Percentiles rank a stretch among this genome's conserved stretches.
phyloP scores from a whole-genome alignment of 2,888 invertebrate species.

The Drosophila diplacantha region DNA sequence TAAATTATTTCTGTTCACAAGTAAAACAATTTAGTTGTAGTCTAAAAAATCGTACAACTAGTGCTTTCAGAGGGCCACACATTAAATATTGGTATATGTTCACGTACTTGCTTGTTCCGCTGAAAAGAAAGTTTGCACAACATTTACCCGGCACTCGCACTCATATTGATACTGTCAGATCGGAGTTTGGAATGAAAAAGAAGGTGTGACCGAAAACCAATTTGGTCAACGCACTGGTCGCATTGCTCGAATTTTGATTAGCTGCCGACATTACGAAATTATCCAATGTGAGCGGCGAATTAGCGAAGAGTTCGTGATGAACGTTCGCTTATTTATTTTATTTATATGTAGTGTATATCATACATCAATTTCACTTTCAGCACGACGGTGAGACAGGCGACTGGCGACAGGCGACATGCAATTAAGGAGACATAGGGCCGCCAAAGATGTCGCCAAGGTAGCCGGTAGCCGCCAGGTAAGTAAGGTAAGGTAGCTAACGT shows the following conservation, averaged over 20 bases:
- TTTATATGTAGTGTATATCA: not conserved
- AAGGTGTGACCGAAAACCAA: conserved; percentile 29
- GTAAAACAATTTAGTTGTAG: not conserved
- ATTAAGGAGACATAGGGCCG: conserved; percentile 64
- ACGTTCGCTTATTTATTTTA: conserved; percentile 3
- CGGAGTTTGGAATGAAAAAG: conserved; percentile 12
- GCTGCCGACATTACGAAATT: conserved; percentile 52
- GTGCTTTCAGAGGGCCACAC: not conserved
- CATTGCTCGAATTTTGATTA: conserved; percentile 47
- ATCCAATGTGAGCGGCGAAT: conserved; percentile 20
- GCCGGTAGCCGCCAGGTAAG: conserved; percentile 8
- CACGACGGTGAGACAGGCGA: conserved; percentile 17
- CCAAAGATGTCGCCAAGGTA: conserved; percentile 44
- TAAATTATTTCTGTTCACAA: not conserved
- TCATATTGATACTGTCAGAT: conserved; percentile 23
- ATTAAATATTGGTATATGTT: conserved; percentile 9
- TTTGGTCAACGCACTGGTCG: conserved; percentile 35
- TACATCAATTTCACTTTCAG: conserved; percentile 65
- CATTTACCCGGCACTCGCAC: conserved; percentile 4
- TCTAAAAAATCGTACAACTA: not conserved
- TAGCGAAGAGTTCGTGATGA: conserved; percentile 34
- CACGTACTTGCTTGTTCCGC: conserved; percentile 3
- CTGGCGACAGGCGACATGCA: conserved; percentile 38
- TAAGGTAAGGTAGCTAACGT: conserved; percentile 19
- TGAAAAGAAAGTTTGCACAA: conserved; percentile 64